Conservation (phyloP, 2,888 invertebrate genomes). For the Ommatoiulus sabulosus region DNA sequence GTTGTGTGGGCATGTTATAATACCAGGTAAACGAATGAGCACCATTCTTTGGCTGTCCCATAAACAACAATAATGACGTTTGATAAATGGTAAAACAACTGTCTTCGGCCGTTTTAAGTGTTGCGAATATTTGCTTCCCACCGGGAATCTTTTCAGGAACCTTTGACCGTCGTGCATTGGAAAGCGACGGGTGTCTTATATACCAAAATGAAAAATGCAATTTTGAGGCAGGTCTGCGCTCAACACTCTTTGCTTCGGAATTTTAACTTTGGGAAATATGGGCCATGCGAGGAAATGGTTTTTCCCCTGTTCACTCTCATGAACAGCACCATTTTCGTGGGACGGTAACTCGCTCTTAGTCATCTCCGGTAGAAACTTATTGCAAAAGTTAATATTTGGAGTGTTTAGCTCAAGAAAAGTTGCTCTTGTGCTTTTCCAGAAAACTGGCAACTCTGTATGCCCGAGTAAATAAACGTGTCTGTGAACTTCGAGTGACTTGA, state of each 20-base stretch:
- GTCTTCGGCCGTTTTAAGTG: constrained; percentile 22
- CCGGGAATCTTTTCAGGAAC: not conserved
- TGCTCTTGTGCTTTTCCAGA: no score
- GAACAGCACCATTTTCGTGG: not conserved
- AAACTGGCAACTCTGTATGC: no score
- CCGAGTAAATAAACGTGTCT: no score
- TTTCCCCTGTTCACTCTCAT: not conserved
- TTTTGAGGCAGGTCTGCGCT: not conserved
- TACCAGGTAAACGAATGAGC: constrained; percentile 10
- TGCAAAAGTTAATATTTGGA: no score
- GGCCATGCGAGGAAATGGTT: not conserved
- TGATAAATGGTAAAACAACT: constrained; percentile 43
- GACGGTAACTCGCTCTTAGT: no score
- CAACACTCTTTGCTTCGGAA: not conserved
- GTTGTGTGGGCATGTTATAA: constrained; percentile 11
- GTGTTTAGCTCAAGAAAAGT: no score
- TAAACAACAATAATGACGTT: constrained; percentile 40
- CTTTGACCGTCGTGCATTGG: constrained; percentile 39
- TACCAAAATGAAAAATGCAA: not conserved
- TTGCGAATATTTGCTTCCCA: constrained; percentile 22
- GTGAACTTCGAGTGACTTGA: no score
- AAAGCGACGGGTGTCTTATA: constrained; percentile 24
- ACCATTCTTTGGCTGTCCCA: constrained; percentile 26
- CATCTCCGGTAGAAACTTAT: no score
- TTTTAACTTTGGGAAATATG: not conserved